phyloP scores from a whole-genome alignment of 2,113 vertebrate species.

The Mormoops blainvillei region DNA sequence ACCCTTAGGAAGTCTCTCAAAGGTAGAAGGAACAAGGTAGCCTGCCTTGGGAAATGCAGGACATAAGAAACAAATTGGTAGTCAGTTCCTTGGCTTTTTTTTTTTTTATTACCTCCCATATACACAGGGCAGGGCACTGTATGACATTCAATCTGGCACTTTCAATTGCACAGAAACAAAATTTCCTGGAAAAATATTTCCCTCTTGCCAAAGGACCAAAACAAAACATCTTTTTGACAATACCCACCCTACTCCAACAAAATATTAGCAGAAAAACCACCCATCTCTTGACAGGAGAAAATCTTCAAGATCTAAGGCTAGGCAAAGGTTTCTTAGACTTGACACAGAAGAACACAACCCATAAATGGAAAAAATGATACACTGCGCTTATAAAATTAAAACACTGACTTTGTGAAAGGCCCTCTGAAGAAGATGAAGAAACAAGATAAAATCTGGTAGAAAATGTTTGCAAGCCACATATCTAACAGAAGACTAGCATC shows the following conservation, averaged over 20 bases:
- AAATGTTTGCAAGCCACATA: not conserved
- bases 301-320: not conserved
- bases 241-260: not conserved
- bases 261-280: not conserved
- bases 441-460: not conserved
- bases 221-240: not conserved
- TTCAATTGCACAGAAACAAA: not conserved
- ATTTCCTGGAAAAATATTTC: not conserved
- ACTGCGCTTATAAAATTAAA: not conserved
- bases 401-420: not conserved
- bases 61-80: not conserved
- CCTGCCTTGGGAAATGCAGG: no score
- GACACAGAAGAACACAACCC: not conserved
- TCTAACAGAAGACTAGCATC: not conserved
- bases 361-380: not conserved
- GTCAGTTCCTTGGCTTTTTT: not conserved
- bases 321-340: not conserved
- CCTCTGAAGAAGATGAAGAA: not conserved
- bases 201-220: not conserved
- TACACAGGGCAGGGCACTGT: not conserved
- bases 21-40: not conserved
- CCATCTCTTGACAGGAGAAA: not conserved
- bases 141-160: not conserved
- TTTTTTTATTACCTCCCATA: not conserved
- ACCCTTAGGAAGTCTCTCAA: not conserved